Evolutionary conservation across 2,797 vertebrate genomes (phyloP), one percentile per base, ranked within the genome.

Genomic region (Pangasius krempfi): DNA sequence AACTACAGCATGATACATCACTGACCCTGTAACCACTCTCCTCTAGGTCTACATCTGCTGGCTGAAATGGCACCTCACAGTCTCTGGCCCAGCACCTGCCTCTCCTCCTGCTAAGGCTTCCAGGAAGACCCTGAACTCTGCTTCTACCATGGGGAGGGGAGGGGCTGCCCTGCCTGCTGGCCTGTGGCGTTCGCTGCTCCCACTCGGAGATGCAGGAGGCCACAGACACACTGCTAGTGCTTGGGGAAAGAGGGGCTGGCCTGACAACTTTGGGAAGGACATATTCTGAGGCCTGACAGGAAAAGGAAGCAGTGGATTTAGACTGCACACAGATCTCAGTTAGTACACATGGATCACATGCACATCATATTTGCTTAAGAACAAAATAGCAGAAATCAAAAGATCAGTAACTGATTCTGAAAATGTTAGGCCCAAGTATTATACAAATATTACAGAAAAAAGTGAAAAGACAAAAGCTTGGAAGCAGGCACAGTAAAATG

Each of bases 161-260:
- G 52, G 89, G 87, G 88, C 94, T 94, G 93, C 93, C 87, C 91
- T 95, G 95, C 91, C 94, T 92, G 88, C 90, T 88, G 91, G 92
- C 94, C 92, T 96, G 89, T 72, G 97, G 97, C 54, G 95, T 94
- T 93, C 94, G 97, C 95, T 97, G 97, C 95, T 99, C 98, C 98
- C 98, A 99, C 5, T 98, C 95, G 68, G 97, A 96, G 90, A 99
- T 92, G 87, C 95, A 98, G 93, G 98, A 98, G 91, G 98, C 97
- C 95, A 99, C 98, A 88, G 98, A 99, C 91, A 97, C 94, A 91
- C 94, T 97, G 95, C 94, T 93, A 94, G 94, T 95, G 85, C 95
- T 97, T 16, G 92, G 92, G 87, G 96, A 96, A 85, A 0, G 0
- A 68, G 95, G 94, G 95, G 96, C 97, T 93, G 96, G 95, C 90